Evolutionary conservation across 2,888 invertebrate species (phyloP).

Genomic region (Ypsolopha scabrella): DNA sequence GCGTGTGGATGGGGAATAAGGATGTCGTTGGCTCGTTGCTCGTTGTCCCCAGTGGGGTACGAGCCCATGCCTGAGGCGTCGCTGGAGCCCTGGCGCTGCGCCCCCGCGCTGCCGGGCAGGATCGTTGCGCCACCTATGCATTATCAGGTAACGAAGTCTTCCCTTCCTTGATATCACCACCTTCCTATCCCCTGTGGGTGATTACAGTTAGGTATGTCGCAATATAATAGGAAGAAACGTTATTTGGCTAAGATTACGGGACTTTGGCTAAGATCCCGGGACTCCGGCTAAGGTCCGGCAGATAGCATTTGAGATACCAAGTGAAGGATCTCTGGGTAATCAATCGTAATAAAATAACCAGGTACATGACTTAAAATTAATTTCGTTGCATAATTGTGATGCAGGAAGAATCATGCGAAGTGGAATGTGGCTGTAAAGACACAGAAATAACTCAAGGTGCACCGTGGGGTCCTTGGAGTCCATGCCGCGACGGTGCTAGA

Average conservation of each 20-base stretch:
- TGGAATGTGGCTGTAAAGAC: constrained; percentile 47
- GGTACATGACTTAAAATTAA: too few relatives aligned
- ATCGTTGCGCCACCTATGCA: constrained; percentile 46
- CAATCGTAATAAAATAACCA: too few relatives aligned
- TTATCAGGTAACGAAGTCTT: constrained; percentile 31
- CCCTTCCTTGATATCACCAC: too few relatives aligned
- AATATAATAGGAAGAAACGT: too few relatives aligned
- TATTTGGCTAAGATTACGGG: too few relatives aligned
- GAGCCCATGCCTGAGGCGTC: constrained; percentile 29
- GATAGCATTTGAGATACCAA: too few relatives aligned
- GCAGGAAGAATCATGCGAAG: constrained; percentile 44
- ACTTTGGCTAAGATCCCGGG: too few relatives aligned
- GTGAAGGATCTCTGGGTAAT: too few relatives aligned
- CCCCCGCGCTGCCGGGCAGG: constrained; percentile 46
- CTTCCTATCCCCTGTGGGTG: too few relatives aligned
- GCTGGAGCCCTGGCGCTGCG: constrained; percentile 57
- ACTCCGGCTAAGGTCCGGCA: too few relatives aligned
- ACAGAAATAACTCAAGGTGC: constrained; percentile 34
- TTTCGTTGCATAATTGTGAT: background rate
- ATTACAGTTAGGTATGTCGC: too few relatives aligned
- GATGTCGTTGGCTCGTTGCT: constrained; percentile 49
- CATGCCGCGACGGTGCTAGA: constrained; percentile 52
- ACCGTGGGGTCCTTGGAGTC: constrained; percentile 57
- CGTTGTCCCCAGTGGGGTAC: constrained; percentile 32
- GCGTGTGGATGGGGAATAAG: constrained; percentile 55